A percentile compares a stretch with the other conserved stretches of the same genome.
Evolutionary conservation across 2,797 vertebrate species (phyloP).

Genomic region (Sorex maritimensis): DNA sequence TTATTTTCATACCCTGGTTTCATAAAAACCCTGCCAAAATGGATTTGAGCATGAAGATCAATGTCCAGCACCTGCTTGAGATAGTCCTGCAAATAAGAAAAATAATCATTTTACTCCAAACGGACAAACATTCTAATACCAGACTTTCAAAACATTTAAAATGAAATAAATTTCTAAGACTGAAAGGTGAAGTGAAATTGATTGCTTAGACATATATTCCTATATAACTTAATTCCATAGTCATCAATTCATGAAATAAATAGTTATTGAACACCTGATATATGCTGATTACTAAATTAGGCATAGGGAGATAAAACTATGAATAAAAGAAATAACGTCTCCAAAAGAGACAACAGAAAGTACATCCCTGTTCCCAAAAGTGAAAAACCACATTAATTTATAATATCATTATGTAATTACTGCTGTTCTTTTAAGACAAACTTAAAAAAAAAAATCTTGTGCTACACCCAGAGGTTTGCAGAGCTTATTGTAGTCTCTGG

Average conservation of each 20-base stretch:
- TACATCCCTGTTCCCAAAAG: slow-evolving; percentile 43
- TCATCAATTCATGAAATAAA: slow-evolving; percentile 56
- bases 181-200: slow-evolving; percentile 71
- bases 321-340: slow-evolving; percentile 22
- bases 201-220: slow-evolving; percentile 61
- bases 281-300: slow-evolving; percentile 5
- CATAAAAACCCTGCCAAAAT: slow-evolving; percentile 99
- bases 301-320: neutral
- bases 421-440: slow-evolving; percentile 35
- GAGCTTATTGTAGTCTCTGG: too few relatives aligned
- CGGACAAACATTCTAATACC: slow-evolving; percentile 43
- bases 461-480: too few relatives aligned
- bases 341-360: slow-evolving; percentile 17
- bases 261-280: slow-evolving; percentile 33
- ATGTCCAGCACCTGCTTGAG: slow-evolving; percentile 99
- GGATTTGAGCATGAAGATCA: slow-evolving; percentile 99
- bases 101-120: slow-evolving; percentile 85
- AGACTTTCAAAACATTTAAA: slow-evolving; percentile 67
- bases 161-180: slow-evolving; percentile 58
- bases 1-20: slow-evolving; percentile 96
- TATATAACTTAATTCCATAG: slow-evolving; percentile 35
- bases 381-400: slow-evolving; percentile 33
- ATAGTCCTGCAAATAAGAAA: slow-evolving; percentile 94
- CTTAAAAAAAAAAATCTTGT: too few relatives aligned
- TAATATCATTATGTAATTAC: slow-evolving; percentile 10